Base-by-base conservation (phyloP, 1,140 invertebrate genomes). In the Drosophila lacteicornis region DNA sequence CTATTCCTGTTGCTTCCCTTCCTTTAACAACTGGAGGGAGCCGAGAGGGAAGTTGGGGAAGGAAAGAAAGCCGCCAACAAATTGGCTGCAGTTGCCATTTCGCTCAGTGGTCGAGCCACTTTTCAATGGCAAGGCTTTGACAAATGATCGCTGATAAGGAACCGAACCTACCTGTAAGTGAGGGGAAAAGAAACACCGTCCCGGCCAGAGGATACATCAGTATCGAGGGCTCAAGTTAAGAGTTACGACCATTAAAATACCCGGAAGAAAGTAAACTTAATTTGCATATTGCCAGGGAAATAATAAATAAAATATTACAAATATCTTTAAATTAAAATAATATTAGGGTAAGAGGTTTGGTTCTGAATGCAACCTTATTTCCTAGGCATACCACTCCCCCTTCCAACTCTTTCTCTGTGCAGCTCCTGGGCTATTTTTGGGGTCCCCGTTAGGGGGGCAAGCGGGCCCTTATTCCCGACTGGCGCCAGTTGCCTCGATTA, bases 91-190 rank as follows among this genome's bases (percentile, higher is more conserved):
- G 78, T 79, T 82, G 63, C 75, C 69, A 49, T 67, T 62, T 45
- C 58, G 47, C 9, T 40, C 46, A 60, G 55, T 55, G 33, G 56
- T 65, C 50, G 43, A 13, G 49, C 78, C 62, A 80, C 70, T 73
- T 73, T 73, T 73, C 67, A 73, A 59, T 51, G 67, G 67, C 46
- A 60, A 13, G 38, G 40, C 51, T 62, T 82, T 73, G 77, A 84
- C 81, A 77, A 77, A 85, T 80, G 81, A 85, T 84, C 62, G 62
- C 59, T 50, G 77, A 80, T 80, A 83, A 76, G 58, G 42, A 38
- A 22, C 17, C 51, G 25, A 58, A 36, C n/a, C 19, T 22, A 25
- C 51, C 51, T 38, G 51, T 36, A 17, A 11, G 30, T 13, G 15
- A 19, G 50, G 30, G 27, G 15, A n/a, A 27, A 12, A 5, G 15